phyloP scores from a whole-genome alignment of 2,888 invertebrate genomes.

The Dione juno region DNA sequence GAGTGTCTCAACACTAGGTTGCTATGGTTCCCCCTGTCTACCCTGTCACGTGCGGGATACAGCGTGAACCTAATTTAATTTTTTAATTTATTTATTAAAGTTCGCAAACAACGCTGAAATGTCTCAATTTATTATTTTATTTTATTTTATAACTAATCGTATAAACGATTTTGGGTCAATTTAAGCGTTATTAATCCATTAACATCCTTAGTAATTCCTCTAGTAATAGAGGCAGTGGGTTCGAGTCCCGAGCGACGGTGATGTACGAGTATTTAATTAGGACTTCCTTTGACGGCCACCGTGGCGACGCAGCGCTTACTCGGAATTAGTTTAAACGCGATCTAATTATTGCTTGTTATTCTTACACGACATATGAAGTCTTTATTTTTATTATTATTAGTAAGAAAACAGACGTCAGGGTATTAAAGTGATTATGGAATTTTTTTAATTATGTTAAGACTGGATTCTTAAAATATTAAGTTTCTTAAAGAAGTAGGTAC shows the following conservation, averaged over 20 bases:
- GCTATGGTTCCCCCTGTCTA: no score
- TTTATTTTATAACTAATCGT: no score
- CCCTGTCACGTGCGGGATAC: no score
- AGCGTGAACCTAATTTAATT: no score
- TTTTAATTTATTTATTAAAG: no score
- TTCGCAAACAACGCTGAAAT: no score
- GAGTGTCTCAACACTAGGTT: no score
- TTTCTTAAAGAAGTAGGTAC: background rate
- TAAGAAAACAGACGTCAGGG: background rate
- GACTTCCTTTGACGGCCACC: slow-evolving; percentile 63
- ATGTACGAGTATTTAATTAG: slow-evolving; percentile 81
- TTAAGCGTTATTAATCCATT: background rate
- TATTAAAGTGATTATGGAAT: slow-evolving; percentile 6
- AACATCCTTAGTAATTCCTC: slow-evolving; percentile 47
- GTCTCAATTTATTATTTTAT: no score
- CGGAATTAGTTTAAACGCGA: slow-evolving; percentile 51
- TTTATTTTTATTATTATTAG: slow-evolving; percentile 42
- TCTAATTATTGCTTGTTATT: slow-evolving; percentile 48
- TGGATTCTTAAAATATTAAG: background rate
- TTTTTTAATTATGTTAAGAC: background rate
- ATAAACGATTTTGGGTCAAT: background rate
- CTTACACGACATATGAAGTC: slow-evolving; percentile 39
- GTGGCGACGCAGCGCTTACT: slow-evolving; percentile 47
- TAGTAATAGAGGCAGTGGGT: slow-evolving; percentile 59
- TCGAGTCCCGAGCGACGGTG: slow-evolving; percentile 60